Evolutionary conservation across 2,797 vertebrate genomes (phyloP).

Genomic region (Thamnophis elegans): DNA sequence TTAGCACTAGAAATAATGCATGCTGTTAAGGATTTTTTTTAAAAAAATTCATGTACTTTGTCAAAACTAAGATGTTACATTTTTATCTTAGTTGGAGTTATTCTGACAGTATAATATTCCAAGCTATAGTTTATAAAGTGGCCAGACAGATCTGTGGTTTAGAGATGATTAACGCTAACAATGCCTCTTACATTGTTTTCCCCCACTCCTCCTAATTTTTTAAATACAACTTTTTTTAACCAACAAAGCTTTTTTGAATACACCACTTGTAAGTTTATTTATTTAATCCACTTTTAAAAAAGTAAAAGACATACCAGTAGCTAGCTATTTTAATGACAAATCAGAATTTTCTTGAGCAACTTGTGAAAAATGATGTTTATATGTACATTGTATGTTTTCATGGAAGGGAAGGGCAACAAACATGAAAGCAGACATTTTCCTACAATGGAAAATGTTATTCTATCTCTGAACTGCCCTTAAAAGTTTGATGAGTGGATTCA

Average conservation of each 20-base stretch:
- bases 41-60: background rate
- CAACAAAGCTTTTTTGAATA: background rate
- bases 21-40: background rate
- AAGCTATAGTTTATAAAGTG: conserved; percentile 42
- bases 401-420: conserved; percentile 40
- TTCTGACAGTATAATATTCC: conserved; percentile 40
- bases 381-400: conserved; percentile 21
- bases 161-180: conserved; percentile 35
- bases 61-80: background rate
- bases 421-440: conserved; percentile 32
- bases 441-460: background rate
- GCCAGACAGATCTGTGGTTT: conserved; percentile 18
- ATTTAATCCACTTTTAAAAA: background rate
- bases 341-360: background rate
- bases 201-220: background rate
- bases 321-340: conserved; percentile 8
- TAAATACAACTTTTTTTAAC: conserved; percentile 3
- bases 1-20: conserved; percentile 14
- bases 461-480: too few species aligned
- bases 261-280: background rate
- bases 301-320: background rate
- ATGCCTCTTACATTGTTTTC: background rate
- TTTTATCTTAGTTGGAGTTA: conserved; percentile 40
- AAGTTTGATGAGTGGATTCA: background rate
- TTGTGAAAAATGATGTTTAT: conserved; percentile 36